Base-by-base conservation (phyloP, 2,797 vertebrate genomes). In the Rhinoraja longicauda region DNA sequence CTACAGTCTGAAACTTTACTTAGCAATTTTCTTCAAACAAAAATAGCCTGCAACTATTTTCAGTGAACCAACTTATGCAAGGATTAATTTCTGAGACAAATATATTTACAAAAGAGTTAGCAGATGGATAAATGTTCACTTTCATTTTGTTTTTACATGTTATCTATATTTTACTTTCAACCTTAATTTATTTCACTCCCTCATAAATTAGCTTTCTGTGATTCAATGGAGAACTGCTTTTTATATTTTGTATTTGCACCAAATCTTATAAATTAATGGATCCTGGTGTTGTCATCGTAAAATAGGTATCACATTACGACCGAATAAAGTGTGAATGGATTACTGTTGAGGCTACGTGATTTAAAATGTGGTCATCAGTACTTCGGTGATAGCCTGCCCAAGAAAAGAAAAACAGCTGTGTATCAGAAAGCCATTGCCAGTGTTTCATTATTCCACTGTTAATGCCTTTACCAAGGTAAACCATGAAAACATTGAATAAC, bases 361-460 rank as follows among this genome's bases (percentile, higher is more conserved):
- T 73, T 73, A 84, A 88, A 88, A 64, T 88, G 84, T 64, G 57
- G n/a, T 70, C 21, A 67, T 64, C 5, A 15, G 29, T 5, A 88
- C 84, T 67, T 88, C 62, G 39, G 26, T 32, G n/a, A 64, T 32
- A 62, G 84, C 84, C n/a, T 64, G 9, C 67, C 72, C 88, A 70
- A 26, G 39, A 39, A 75, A 75, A 53, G n/a, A 26, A 75, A 92
- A 53, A 53, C 39, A 67, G 88, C 67, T 10, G 1, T 91, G 24
- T 45, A 39, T 91, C 13, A 19, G 67, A 91, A 73, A 73, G 36
- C 67, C 29, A 15, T 75, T 75, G 86, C 29, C 26, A 29, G 2
- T 92, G 24, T 92, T 72, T 91, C 67, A 90, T 90, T 90, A 67
- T 90, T 90, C 88, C 64, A 39, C 88, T 70, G 88, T 90, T 90